Evolutionary conservation across 1,140 invertebrate genomes (phyloP).

Genomic region (Drosophila subobscura): DNA sequence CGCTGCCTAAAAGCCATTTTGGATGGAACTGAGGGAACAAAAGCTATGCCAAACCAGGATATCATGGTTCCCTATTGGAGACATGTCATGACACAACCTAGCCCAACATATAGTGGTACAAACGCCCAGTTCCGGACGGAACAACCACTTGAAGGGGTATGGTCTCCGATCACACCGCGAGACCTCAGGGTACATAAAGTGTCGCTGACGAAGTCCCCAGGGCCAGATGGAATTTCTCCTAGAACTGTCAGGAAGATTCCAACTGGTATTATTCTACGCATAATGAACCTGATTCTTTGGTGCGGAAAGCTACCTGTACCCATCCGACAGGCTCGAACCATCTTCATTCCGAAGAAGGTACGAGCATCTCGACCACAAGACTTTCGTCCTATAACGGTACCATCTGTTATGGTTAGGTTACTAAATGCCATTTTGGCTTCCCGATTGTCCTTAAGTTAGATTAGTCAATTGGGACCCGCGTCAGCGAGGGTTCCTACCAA

Average conservation of each 20-base stretch:
- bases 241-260: constrained; percentile 16
- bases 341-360: constrained; percentile 32
- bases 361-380: constrained; percentile 17
- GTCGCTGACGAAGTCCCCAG: constrained; percentile 1
- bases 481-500: constrained; percentile 27
- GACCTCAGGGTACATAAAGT: constrained; percentile 4
- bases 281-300: constrained; percentile 41
- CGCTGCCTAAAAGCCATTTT: constrained; percentile 17
- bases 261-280: constrained; percentile 31
- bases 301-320: constrained; percentile 15
- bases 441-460: constrained; percentile 16
- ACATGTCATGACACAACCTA: constrained; percentile 16
- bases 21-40: constrained; percentile 15
- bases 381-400: constrained; percentile 32
- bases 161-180: constrained; percentile 6
- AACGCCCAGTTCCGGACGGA: not conserved
- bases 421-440: constrained; percentile 28
- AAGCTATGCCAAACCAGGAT: constrained; percentile 5
- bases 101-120: not conserved
- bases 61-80: constrained; percentile 27
- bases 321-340: constrained; percentile 31
- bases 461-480: constrained; percentile 22
- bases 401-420: constrained; percentile 33
- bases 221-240: constrained; percentile 18
- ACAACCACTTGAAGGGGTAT: constrained; percentile 12